Percentiles rank a stretch among this genome's conserved stretches.
These are phyloP conservation scores for Andricus curvator DNA, from an alignment of 2,888 invertebrate genomes.

Conservation along the genomic window DNA sequence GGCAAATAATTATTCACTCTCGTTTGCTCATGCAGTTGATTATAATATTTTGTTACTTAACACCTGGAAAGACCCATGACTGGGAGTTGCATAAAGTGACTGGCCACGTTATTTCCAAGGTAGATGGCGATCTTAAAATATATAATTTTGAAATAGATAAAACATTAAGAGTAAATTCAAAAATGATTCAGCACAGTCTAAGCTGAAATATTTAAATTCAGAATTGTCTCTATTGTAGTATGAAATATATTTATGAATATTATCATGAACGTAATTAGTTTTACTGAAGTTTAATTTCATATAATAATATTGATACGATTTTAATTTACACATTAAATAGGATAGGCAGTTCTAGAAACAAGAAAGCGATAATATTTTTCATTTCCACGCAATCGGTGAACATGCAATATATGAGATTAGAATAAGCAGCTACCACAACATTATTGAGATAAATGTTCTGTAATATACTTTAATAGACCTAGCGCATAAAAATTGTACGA, in stretches of 20 bases:
- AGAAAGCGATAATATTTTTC: not conserved
- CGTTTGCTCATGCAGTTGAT: not conserved
- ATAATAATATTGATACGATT: too few relatives aligned
- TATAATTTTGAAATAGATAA: slow-evolving; percentile 1
- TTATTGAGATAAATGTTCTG: not conserved
- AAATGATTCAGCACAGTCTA: too few relatives aligned
- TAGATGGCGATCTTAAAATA: slow-evolving; percentile 10
- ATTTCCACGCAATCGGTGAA: not conserved
- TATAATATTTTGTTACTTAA: not conserved
- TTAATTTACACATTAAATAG: not conserved
- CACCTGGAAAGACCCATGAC: slow-evolving; percentile 19
- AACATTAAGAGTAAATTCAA: not conserved
- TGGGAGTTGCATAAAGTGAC: slow-evolving; percentile 3
- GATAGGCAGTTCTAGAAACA: not conserved
- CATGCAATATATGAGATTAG: not conserved
- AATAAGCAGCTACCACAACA: not conserved
- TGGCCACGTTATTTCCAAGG: slow-evolving; percentile 1
- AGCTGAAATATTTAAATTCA: too few relatives aligned
- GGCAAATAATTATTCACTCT: not conserved
- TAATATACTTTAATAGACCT: not conserved
- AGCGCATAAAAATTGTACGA: too few relatives aligned
- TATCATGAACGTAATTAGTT: too few relatives aligned
- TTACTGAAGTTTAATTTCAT: too few relatives aligned
- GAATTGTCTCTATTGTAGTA: too few relatives aligned
- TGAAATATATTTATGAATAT: too few relatives aligned